These are phyloP conservation scores for Heliconius hermathena DNA, from an alignment of 1,140 invertebrate genomes.

Conservation along the genomic window DNA sequence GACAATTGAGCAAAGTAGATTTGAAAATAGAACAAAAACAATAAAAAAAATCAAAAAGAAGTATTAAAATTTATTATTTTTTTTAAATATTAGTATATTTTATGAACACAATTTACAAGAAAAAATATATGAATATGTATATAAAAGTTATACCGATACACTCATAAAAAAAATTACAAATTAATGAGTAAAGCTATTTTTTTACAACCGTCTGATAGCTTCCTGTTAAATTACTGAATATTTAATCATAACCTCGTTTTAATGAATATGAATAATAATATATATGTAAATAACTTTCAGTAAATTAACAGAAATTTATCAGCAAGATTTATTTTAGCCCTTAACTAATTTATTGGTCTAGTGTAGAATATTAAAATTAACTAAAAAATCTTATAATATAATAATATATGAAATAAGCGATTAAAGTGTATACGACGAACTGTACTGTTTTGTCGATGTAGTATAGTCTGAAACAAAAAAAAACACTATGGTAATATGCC, in stretches of 20 bases:
- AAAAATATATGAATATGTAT: too few relatives aligned
- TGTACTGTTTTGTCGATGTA: conserved; percentile 78
- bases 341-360: background rate
- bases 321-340: background rate
- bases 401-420: conserved; percentile 6
- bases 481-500: background rate
- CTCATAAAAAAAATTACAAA: background rate
- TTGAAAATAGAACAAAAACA: too few relatives aligned
- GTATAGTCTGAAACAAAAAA: conserved; percentile 79
- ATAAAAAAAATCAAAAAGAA: too few relatives aligned
- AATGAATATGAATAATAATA: background rate
- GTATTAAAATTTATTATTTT: too few relatives aligned
- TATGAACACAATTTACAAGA: too few relatives aligned
- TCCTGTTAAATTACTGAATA: background rate
- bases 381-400: conserved; percentile 46
- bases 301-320: background rate
- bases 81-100: too few relatives aligned
- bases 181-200: background rate
- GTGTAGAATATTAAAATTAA: background rate
- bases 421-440: conserved; percentile 52
- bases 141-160: too few relatives aligned
- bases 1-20: too few relatives aligned
- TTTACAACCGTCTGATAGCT: background rate
- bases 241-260: background rate
- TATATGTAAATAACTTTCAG: background rate